phyloP scores from a whole-genome alignment of 2,113 vertebrate genomes.

The Uropsilus gracilis region DNA sequence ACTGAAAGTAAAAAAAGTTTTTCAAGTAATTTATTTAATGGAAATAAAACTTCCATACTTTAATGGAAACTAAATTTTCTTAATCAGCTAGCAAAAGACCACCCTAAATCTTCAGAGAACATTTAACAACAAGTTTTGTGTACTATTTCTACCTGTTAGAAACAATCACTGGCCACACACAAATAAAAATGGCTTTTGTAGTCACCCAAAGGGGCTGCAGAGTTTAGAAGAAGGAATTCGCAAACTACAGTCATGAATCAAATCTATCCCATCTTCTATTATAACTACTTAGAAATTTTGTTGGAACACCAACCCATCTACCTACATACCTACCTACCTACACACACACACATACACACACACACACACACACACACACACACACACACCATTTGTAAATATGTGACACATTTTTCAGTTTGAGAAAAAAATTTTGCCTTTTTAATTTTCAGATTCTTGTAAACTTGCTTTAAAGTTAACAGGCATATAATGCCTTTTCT shows the following conservation, averaged over 20 bases:
- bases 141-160: neutral
- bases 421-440: neutral
- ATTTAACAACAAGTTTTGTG: neutral
- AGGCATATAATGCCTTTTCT: neutral
- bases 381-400: neutral
- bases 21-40: neutral
- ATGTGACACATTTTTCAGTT: neutral
- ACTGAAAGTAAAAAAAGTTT: neutral
- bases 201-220: neutral
- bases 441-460: neutral
- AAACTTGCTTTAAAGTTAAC: neutral
- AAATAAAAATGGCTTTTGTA: neutral
- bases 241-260: neutral
- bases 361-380: neutral
- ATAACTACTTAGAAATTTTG: neutral
- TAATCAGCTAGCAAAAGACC: neutral
- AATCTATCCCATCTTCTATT: neutral
- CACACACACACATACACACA: no score
- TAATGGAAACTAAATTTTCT: neutral
- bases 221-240: neutral
- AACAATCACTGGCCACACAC: neutral
- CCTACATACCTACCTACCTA: no score
- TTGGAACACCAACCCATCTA: neutral
- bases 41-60: conserved; percentile 23
- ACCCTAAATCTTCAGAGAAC: neutral